Evolutionary conservation across 2,888 invertebrate genomes (phyloP).

Genomic region (Zaprionus obscuricornis): DNA sequence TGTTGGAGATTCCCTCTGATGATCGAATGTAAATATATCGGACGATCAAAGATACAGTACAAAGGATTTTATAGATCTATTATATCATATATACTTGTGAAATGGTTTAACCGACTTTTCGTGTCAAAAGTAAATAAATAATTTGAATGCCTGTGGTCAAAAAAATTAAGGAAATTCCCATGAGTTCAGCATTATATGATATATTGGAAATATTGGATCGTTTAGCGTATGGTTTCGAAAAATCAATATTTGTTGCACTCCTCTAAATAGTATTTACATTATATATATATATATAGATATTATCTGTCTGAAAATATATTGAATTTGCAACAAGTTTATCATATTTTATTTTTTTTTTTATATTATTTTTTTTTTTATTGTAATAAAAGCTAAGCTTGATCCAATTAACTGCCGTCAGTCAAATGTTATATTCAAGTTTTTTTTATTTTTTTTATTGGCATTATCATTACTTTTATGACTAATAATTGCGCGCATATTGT

Average conservation of each 20-base stretch:
- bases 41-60: constrained; percentile 25
- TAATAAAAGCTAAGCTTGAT: constrained; percentile 38
- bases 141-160: background rate
- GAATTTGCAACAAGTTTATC: background rate
- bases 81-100: constrained; percentile 36
- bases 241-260: too few relatives aligned
- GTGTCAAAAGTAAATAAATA: constrained; percentile 6
- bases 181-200: constrained; percentile 28
- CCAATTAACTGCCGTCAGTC: constrained; percentile 55
- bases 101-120: constrained; percentile 33
- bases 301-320: constrained; percentile 14
- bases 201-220: constrained; percentile 13
- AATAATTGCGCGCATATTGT: constrained; percentile 76
- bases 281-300: background rate
- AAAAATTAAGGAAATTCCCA: constrained; percentile 30
- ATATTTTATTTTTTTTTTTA: background rate
- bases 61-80: constrained; percentile 2
- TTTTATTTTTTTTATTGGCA: constrained; percentile 61
- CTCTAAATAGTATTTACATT: background rate
- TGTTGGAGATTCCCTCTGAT: constrained; percentile 1
- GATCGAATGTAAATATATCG: constrained; percentile 38
- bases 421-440: constrained; percentile 39
- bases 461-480: constrained; percentile 75
- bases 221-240: constrained; percentile 26
- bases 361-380: constrained; percentile 2